Conservation (phyloP, 2,888 invertebrate genomes). For the Caenorhabditis zanzibari region DNA sequence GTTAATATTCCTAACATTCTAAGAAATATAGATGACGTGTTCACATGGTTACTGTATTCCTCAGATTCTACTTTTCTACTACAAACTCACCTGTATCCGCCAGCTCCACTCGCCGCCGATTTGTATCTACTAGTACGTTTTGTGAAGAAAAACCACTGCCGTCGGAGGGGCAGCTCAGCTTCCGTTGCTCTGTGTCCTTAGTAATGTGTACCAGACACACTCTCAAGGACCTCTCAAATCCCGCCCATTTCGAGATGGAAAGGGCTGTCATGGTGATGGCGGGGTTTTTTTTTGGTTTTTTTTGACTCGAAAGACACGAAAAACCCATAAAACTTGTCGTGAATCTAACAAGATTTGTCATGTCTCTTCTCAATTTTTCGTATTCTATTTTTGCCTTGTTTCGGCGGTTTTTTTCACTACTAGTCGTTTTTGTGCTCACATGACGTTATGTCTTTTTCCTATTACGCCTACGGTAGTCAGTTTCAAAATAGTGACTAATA, state of each 20-base stretch:
- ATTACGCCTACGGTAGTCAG: constrained; percentile 1
- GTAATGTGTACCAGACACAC: constrained; percentile 35
- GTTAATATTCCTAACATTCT: too few relatives aligned
- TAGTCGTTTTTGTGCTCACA: constrained; percentile 10
- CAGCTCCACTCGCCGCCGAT: too few relatives aligned
- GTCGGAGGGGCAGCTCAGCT: constrained; percentile 11
- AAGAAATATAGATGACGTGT: too few relatives aligned
- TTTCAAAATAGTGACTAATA: not conserved
- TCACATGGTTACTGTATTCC: too few relatives aligned
- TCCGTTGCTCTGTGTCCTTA: constrained; percentile 38
- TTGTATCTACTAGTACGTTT: constrained; percentile 21
- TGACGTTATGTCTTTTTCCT: constrained; percentile 6
- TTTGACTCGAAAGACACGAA: not conserved
- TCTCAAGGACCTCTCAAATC: not conserved
- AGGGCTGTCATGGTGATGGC: constrained; percentile 51
- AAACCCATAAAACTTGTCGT: constrained; percentile 31
- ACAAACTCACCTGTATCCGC: too few relatives aligned
- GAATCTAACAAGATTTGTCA: constrained; percentile 30
- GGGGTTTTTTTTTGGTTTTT: not conserved
- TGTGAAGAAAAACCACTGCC: not conserved
- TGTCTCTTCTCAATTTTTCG: constrained; percentile 6
- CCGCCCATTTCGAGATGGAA: not conserved
- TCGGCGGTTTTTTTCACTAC: not conserved
- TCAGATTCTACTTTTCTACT: too few relatives aligned
- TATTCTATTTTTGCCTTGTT: not conserved